Base-by-base conservation (phyloP, 1,140 invertebrate genomes). In the Meloidogyne chitwoodi region DNA sequence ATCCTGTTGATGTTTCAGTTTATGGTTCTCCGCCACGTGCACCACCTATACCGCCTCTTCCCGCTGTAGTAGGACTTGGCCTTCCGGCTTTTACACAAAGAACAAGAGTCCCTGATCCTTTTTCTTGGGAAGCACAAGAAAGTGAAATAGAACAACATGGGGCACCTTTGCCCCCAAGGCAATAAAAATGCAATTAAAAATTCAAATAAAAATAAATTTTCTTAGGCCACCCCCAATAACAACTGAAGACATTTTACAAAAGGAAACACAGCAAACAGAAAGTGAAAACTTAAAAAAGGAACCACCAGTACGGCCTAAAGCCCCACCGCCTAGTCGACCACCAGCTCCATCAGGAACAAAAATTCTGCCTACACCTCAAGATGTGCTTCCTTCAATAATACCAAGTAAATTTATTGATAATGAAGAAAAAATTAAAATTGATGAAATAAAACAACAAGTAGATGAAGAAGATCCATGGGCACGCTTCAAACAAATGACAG, bases 391-490 rank as follows among this genome's bases (percentile, higher is more conserved):
- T 1, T 64, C 64, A 38, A 29, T 44, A 22, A 44, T 66, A 22
- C 38, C 56, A 1, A 44, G 56, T 1, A 65, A 75, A 64, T 68
- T 81, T 24, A 16, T 29, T 48, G 61, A 44, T 19, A 63, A 63
- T 12, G 63, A 69, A 41, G 34, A 75, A 27, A 65, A 75, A 67
- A 38, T 76, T 72, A 26, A 26, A 63, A 19, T 70, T 12, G n/a
- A 44, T 16, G 48, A 56, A 56, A 26, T 64, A 67, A 29, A 63
- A 48, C 29, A 79, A 73, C 75, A 77, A 64, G 67, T 61, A 41
- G 84, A 87, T 67, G 86, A 86, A 63, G 85, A 85, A 76, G 84
- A 86, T 70, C 75, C 85, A 12, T 86, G 85, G 85, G 80, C 83
- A 16, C 74, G 77, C 24, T 86, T 86, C 74, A 84, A 87, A 14